These are phyloP conservation scores for Gallinago stenura DNA, from an alignment of 2,797 vertebrate genomes.

Conservation along the genomic window DNA sequence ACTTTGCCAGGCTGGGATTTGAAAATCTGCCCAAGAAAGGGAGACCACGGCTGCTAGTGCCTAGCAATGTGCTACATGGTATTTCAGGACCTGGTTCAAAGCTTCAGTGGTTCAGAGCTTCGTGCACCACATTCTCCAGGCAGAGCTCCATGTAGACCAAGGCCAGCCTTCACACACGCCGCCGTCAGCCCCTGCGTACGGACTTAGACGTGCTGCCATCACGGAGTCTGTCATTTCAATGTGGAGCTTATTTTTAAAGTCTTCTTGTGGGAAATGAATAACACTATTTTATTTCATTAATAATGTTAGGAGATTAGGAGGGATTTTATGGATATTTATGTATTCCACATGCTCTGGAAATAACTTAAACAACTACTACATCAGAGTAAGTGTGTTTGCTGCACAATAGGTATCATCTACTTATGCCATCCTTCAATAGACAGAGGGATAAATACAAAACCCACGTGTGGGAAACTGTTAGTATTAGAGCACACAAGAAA, in stretches of 20 bases:
- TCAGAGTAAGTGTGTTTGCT: not conserved
- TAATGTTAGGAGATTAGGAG: slow-evolving; percentile 1
- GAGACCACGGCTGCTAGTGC: not conserved
- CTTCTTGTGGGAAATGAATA: not conserved
- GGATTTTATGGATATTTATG: not conserved
- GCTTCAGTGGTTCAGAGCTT: not conserved
- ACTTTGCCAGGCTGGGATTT: not conserved
- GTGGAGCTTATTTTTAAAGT: not conserved
- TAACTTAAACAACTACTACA: slow-evolving; percentile 19
- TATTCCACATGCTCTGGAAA: not conserved
- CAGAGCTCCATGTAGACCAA: accelerated
- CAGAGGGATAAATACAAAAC: slow-evolving; percentile 53
- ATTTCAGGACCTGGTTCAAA: not conserved
- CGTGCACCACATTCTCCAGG: accelerated
- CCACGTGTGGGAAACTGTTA: slow-evolving; percentile 55
- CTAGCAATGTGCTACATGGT: not conserved
- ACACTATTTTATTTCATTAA: slow-evolving; percentile 37
- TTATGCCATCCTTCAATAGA: slow-evolving; percentile 14
- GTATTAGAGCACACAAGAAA: slow-evolving; percentile 50
- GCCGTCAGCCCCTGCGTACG: not conserved
- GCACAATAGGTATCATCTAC: slow-evolving; percentile 1
- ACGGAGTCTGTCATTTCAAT: not conserved
- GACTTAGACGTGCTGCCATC: not conserved
- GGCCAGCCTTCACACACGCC: not conserved
- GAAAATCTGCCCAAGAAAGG: not conserved